Base-by-base conservation (phyloP, 2,797 vertebrate species). In the Pangasius krempfi region DNA sequence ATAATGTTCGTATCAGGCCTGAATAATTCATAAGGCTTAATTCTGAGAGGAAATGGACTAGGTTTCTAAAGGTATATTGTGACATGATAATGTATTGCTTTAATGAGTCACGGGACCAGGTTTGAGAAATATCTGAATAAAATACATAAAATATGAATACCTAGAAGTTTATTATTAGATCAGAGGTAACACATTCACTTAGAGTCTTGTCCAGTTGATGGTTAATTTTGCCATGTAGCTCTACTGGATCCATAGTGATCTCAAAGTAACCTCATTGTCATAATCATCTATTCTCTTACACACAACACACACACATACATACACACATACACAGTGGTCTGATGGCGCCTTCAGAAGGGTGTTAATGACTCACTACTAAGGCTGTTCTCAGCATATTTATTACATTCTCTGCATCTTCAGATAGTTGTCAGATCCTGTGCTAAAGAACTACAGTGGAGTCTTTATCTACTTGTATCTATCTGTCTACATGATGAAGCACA, bases 61-160 rank as follows among this genome's bases (percentile, higher is more conserved):
- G 66, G 89, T 90, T 92, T 92, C 91, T 54, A 91, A 92, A 92
- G 90, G 91, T 92, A 91, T 91, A 91, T 91, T 92, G 89, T 92
- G 90, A 91, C 91, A 91, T 89, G 89, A 88, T 91, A 91, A 92
- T 88, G 68, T 88, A 92, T 92, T 92, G 89, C 88, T 88, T 89
- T 91, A 92, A 92, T 90, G 91, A 92, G 91, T 90, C 90, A 90
- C 90, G 88, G 85, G 90, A 92, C 90, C 85, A 90, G 89, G 88
- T 92, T 89, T 88, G 86, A 91, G 88, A 92, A 92, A 91, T 92
- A 89, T 91, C 91, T 83, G 90, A 92, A 91, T 91, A 90, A 91
- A 90, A 90, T 88, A 86, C 91, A 92, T 92, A 86, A 92, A 92
- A 92, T 92, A 91, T 92, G 91, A 90, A 92, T 88, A 91, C 80